Base-by-base conservation (phyloP, 2,113 vertebrate genomes). In the Etheostoma spectabile region DNA sequence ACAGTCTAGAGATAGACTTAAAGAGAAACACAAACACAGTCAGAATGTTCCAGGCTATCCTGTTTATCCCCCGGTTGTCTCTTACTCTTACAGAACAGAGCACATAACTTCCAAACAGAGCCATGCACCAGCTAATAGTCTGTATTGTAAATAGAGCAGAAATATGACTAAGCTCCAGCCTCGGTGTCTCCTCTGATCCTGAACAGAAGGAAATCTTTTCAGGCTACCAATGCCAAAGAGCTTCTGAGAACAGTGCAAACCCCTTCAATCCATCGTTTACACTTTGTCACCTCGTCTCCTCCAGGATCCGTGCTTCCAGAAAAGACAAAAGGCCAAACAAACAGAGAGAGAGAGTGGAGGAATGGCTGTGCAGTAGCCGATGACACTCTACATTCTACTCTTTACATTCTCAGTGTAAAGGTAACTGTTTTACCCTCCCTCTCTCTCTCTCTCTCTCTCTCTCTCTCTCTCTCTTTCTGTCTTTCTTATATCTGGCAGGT, bases 131-230 rank as follows among this genome's bases (percentile, higher is more conserved):
- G 64, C 85, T 76, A 84, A 89, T 78, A 86, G 72, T 69, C 82
- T 77, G 63, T 70, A 83, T 86, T 89, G 82, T 93, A 93, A 94
- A 94, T 91, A 94, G 42, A 66, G 80, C 83, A 82, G 77, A 82
- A 84, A 85, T 86, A 88, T 65, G 74, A 86, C 85, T 84, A 59
- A n/a, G 55, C 67, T 77, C 59, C 55, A 70, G 84, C 73, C 77
- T 74, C 35, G 12, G 61, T 85, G 88, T 90, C 86, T 87, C 72
- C 77, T 79, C 79, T 94, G 93, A 94, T 90, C 73, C 86, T 89
- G 52, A 89, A 63, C 92, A 94, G 93, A 85, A 45, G 83, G 84
- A 89, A 88, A n/a, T 88, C 84, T 84, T 93, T 88, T 92, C 52
- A 65, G 86, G 84, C 67, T 71, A 53, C 30, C n/a, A 16, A 71